Percentiles rank a stretch among this genome's conserved stretches.
Evolutionary conservation across 2,888 invertebrate genomes (phyloP).

Genomic region (Apoda limacodes): DNA sequence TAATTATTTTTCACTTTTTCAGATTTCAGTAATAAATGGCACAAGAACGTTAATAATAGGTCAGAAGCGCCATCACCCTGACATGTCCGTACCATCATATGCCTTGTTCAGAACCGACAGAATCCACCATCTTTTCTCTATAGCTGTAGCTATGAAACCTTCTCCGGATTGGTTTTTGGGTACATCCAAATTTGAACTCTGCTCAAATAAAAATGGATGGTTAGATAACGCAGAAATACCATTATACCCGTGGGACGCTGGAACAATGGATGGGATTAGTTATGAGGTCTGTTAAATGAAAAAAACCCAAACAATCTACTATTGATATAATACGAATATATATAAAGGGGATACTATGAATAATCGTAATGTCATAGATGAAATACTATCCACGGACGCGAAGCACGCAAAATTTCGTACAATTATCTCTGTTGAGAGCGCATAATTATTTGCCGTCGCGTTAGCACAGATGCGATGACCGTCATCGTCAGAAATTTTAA

Average conservation of each 20-base stretch:
- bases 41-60: conserved; percentile 54
- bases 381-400: no score
- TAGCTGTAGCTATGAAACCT: conserved; percentile 49
- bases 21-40: conserved; percentile 39
- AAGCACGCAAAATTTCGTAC: no score
- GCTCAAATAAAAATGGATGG: conserved; percentile 42
- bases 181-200: conserved; percentile 47
- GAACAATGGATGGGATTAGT: conserved; percentile 49
- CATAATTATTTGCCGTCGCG: no score
- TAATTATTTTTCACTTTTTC: conserved; percentile 12
- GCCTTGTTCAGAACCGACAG: conserved; percentile 51
- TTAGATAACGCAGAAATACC: conserved; percentile 32
- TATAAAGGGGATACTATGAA: no score
- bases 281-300: conserved; percentile 55
- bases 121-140: conserved; percentile 50
- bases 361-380: no score
- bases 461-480: no score
- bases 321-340: no score
- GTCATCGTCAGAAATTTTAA: no score
- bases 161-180: conserved; percentile 63
- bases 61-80: conserved; percentile 45
- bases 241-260: conserved; percentile 57
- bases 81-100: conserved; percentile 50
- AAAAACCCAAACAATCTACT: no score
- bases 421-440: no score